Conservation (phyloP, 2,888 invertebrate species). For the Sicus ferrugineus region DNA sequence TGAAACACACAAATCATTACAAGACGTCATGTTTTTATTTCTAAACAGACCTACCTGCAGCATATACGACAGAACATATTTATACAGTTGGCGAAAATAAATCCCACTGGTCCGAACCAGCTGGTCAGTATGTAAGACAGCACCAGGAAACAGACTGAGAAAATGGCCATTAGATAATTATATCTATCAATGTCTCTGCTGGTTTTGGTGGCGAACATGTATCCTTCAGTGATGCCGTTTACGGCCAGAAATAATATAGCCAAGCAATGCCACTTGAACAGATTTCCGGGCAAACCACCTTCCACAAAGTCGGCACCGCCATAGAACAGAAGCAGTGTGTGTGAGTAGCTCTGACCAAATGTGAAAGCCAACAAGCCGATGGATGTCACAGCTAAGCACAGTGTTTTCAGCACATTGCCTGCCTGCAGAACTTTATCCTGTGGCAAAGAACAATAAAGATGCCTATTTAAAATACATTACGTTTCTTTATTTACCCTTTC, state of each 20-base stretch:
- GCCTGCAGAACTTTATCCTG: conserved; percentile 78
- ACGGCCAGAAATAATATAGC: conserved; percentile 91
- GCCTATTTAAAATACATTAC: neutral
- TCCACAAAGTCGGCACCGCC: conserved; percentile 84
- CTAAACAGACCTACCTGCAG: conserved; percentile 65
- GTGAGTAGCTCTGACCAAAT: conserved; percentile 94
- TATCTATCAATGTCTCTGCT: conserved; percentile 86
- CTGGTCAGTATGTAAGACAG: conserved; percentile 85
- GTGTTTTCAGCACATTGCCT: conserved; percentile 78
- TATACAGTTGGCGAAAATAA: conserved; percentile 94
- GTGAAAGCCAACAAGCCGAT: conserved; percentile 86
- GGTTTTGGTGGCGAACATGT: conserved; percentile 94
- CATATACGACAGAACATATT: conserved; percentile 91
- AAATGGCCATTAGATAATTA: conserved; percentile 88
- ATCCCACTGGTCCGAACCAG: conserved; percentile 89
- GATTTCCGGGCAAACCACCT: conserved; percentile 76
- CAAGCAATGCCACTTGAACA: conserved; percentile 87
- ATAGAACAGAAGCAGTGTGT: conserved; percentile 82
- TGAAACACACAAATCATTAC: no score
- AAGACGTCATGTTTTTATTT: neutral
- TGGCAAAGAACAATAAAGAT: conserved; percentile 31
- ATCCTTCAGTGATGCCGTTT: conserved; percentile 97
- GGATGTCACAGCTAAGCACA: conserved; percentile 85
- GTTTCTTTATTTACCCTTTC: conserved; percentile 51
- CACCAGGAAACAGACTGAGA: conserved; percentile 84